Evolutionary conservation across 2,888 invertebrate genomes (phyloP).

Genomic region (Caenorhabditis japonica): DNA sequence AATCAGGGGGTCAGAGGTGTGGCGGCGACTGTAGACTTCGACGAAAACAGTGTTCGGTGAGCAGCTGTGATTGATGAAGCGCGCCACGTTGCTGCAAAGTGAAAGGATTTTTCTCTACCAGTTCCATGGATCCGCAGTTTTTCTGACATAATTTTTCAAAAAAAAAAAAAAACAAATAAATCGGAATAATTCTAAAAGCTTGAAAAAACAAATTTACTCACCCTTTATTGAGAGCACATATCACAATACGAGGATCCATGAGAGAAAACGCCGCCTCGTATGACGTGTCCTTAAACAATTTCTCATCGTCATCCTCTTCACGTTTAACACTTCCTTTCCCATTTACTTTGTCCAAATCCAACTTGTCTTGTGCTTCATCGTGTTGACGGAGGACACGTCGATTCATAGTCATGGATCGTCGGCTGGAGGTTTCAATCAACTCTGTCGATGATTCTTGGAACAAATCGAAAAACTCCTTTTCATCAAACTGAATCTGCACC

Average conservation of each 20-base stretch:
- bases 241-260: background rate
- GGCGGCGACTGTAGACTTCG: conserved; percentile 14
- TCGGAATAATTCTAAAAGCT: background rate
- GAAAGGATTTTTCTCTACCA: background rate
- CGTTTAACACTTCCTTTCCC: background rate
- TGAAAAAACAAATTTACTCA: background rate
- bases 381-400: too few species aligned
- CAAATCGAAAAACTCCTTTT: background rate
- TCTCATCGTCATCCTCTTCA: background rate
- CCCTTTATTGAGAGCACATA: conserved; percentile 20
- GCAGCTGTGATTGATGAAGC: conserved; percentile 41
- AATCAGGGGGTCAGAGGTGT: conserved; percentile 11
- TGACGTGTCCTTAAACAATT: conserved; percentile 3
- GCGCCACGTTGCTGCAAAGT: conserved; percentile 34
- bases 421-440: too few species aligned
- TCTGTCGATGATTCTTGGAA: too few species aligned
- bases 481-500: background rate
- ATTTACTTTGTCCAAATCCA: too few species aligned
- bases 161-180: too few species aligned
- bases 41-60: conserved; percentile 18
- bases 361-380: too few species aligned
- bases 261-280: background rate
- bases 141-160: too few species aligned
- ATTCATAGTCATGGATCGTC: too few species aligned
- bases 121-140: background rate